Base-by-base conservation (phyloP, 1,140 invertebrate genomes). In the Goniozus legneri region DNA sequence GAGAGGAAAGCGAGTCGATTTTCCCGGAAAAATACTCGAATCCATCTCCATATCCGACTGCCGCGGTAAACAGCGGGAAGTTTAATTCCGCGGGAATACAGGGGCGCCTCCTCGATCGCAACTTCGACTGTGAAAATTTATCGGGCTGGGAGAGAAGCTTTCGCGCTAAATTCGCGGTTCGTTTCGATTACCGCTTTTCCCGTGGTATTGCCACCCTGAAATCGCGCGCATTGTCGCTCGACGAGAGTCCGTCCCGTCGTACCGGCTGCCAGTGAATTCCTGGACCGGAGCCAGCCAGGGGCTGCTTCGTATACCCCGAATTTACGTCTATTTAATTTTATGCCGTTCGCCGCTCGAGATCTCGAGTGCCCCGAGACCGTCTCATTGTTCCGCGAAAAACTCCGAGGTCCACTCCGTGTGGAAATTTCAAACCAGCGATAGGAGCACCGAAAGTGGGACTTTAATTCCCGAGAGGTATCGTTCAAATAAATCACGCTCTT, bases 261-360 rank as follows among this genome's bases (percentile, higher is more conserved):
- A 32, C 39, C 43, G 19, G 44, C 43, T 47, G 44, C 22, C 56
- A 43, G 40, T 19, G 56, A 59, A 52, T 55, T 55, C 52, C 59
- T 56, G 57, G 47, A 14, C 30, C n/a, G n/a, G n/a, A n/a, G n/a
- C 12, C 27, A 44, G 57, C 56, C 56, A 58, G 30, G 18, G 33
- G 44, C 39, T 38, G 50, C 46, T 42, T 22, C 34, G n/a, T n/a
- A n/a, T n/a, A n/a, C n/a, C n/a, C n/a, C 50, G 56, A 50, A 58
- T 58, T 58, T 58, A 58, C 55, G 56, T 58, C 50, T 54, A 55
- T 58, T 58, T 58, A 58, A 58, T 58, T 58, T 58, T 58, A 58
- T 58, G 55, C 55, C 44, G 49, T 58, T 58, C 54, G 55, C 46
- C 50, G 50, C 54, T 57, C 41, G 40, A 16, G 34, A 21, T 37